Evolutionary conservation across 2,113 vertebrate genomes (phyloP).

Genomic region (Circaetus cinerascens): DNA sequence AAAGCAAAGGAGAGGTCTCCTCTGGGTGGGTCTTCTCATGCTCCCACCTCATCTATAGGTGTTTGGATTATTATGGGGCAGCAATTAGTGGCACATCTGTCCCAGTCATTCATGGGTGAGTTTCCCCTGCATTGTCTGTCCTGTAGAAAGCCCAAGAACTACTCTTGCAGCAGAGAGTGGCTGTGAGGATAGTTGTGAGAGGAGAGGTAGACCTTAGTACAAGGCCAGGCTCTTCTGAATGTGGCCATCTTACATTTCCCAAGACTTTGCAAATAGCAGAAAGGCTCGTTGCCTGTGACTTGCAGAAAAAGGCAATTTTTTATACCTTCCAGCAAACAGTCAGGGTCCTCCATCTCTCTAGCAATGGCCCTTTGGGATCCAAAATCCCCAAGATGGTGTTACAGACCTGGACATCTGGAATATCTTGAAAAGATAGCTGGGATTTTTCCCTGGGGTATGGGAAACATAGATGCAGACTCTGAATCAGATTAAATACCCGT

Average conservation of each 20-base stretch:
- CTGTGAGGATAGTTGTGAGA: not conserved
- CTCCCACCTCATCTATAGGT: not conserved
- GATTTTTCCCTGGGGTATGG: not conserved
- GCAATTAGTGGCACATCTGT: not conserved
- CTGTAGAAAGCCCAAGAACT: not conserved
- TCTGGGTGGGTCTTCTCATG: not conserved
- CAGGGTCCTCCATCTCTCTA: not conserved
- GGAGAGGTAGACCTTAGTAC: not conserved
- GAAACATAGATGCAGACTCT: not conserved
- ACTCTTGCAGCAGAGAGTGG: not conserved
- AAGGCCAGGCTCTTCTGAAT: not conserved
- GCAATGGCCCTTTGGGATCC: not conserved
- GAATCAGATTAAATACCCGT: not conserved
- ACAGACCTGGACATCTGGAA: not conserved
- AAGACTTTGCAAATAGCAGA: not conserved
- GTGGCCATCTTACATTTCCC: not conserved
- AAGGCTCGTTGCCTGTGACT: not conserved
- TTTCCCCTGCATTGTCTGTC: not conserved
- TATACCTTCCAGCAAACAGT: not conserved
- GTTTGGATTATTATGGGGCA: not conserved
- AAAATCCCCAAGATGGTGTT: not conserved
- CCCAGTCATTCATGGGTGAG: not conserved
- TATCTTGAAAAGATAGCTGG: not conserved
- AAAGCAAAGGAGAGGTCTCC: not conserved
- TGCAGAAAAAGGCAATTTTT: not conserved